phyloP scores from a whole-genome alignment of 2,888 invertebrate genomes.

The Himalopsyche tibetana region DNA sequence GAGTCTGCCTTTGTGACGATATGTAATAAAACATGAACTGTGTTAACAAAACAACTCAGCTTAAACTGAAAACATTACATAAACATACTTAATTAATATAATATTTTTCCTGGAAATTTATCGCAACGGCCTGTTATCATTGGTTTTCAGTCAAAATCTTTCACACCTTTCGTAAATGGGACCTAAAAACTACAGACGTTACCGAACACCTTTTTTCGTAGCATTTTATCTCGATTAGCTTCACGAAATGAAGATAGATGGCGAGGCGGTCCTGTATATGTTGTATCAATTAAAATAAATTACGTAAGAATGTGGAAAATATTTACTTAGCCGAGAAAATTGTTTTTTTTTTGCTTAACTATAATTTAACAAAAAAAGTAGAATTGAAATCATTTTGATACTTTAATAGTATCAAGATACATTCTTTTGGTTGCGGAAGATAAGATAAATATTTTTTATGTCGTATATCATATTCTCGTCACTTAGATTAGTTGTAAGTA shows the following conservation, averaged over 20 bases:
- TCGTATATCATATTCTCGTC: too few species aligned
- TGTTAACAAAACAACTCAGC: too few species aligned
- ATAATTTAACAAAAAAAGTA: background rate
- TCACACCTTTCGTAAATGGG: slow-evolving; percentile 1
- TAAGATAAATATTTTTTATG: too few species aligned
- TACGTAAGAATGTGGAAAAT: background rate
- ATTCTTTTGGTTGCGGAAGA: too few species aligned
- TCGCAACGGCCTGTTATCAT: background rate
- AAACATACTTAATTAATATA: too few species aligned
- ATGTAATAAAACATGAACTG: too few species aligned
- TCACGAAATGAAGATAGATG: slow-evolving; percentile 37
- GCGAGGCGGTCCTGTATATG: slow-evolving; percentile 3
- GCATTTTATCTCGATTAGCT: slow-evolving; percentile 26
- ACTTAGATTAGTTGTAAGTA: too few species aligned
- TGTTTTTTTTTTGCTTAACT: background rate
- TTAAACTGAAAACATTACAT: too few species aligned
- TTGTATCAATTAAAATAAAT: slow-evolving; percentile 43
- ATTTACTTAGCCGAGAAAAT: background rate
- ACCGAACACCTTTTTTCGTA: background rate
- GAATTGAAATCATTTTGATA: too few species aligned
- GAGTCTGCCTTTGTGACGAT: too few species aligned
- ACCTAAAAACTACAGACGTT: background rate
- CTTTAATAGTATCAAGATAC: too few species aligned
- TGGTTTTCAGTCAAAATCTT: slow-evolving; percentile 1
- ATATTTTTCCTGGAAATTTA: too few species aligned